Base-by-base conservation (phyloP, 2,113 vertebrate genomes). In the Mustelus asterias region DNA sequence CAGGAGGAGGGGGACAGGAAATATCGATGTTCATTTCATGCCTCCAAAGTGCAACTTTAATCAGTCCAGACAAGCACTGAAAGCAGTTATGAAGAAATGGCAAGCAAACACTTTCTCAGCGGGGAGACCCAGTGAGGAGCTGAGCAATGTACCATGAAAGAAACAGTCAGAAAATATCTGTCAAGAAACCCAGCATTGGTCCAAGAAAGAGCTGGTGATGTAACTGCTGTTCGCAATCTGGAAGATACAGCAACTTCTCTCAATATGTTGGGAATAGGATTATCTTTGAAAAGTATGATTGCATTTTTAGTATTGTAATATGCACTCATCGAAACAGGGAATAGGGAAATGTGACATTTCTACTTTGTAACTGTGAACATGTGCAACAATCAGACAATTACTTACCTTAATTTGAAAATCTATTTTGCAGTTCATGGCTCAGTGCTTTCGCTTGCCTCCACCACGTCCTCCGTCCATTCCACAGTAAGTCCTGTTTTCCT, bases 361-460 rank as follows among this genome's bases (percentile, higher is more conserved):
- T 65, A 65, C 65, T 92, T 93, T 93, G 89, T 65, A 11, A n/a
- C 2, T 65, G 33, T 65, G n/a, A 93, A 93, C n/a, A 16, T 33
- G n/a, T 16, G 6, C 60, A 93, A 93, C n/a, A 65, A 93, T 93
- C 60, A 37, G 14, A 37, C 26, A 89, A 89, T 89, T 89, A 69
- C 22, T 86, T 18, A 86, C 10, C 16, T 41, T 69, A 24, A 69
- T 72, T 41, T 95, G 22, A 95, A 26, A 24, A 95, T 48, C 93
- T 95, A 96, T 97, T 97, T 97, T 98, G 96, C 97, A 99, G 99
- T 99, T 97, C 98, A 99, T 0, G 99, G 99, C 96, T 99, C 99
- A 0, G 98, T 99, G 37, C 98, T 99, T 97, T 99, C 99, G 58
- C 96, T 99, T 98, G 98, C 99, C 60, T 99, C 99, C 96, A 99